phyloP scores from a whole-genome alignment of 2,797 vertebrate species.

The Calcarius lapponicus region DNA sequence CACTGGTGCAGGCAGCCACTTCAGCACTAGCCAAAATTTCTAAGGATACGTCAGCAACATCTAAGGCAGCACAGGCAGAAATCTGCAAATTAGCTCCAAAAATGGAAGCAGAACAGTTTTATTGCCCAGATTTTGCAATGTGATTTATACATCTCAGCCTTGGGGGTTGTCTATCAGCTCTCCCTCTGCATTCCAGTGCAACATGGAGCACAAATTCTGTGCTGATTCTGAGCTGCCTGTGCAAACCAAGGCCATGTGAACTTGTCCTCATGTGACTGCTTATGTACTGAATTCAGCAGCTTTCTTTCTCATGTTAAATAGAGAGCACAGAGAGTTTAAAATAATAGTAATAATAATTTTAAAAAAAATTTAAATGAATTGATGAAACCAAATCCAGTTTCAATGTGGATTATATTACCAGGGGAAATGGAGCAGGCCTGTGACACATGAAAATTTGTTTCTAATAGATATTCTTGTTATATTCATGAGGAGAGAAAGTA shows the following conservation, averaged over 20 bases:
- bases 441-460: background rate
- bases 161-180: accelerated
- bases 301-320: background rate
- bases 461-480: background rate
- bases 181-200: background rate
- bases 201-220: background rate
- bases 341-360: background rate
- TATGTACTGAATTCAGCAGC: background rate
- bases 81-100: background rate
- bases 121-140: background rate
- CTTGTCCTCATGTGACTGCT: background rate
- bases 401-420: background rate
- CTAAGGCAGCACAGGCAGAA: background rate
- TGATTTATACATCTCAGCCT: background rate
- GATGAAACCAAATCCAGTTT: background rate
- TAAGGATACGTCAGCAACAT: background rate
- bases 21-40: background rate
- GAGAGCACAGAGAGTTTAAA: background rate
- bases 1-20: background rate
- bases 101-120: background rate
- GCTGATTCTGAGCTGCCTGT: background rate
- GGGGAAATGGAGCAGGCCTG: background rate
- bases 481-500: background rate
- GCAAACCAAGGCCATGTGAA: accelerated
- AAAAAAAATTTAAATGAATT: background rate